phyloP scores from a whole-genome alignment of 1,140 invertebrate species.

The Dysdera silvatica region DNA sequence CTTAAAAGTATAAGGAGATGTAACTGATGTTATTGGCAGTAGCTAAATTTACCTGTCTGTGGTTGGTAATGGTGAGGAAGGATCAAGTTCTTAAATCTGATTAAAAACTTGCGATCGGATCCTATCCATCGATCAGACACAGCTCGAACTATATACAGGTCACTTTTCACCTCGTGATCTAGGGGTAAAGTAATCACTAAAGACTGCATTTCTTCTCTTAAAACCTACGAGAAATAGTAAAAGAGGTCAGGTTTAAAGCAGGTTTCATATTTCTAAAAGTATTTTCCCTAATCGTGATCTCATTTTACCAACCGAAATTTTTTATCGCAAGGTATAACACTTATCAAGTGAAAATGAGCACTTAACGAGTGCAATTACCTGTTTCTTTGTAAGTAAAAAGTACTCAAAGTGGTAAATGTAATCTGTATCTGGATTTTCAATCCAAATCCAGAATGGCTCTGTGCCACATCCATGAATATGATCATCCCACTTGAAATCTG shows the following conservation, averaged over 20 bases:
- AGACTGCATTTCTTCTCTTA: conserved; percentile 63
- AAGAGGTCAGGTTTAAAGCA: background rate
- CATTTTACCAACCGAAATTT: no score
- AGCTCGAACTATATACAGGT: conserved; percentile 82
- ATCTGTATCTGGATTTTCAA: conserved; percentile 89
- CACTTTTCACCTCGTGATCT: conserved; percentile 71
- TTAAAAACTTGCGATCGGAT: conserved; percentile 41
- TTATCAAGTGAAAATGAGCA: no score
- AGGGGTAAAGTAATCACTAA: conserved; percentile 94
- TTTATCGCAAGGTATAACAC: no score
- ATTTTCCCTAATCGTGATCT: no score
- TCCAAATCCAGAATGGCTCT: conserved; percentile 95
- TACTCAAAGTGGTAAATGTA: conserved; percentile 94
- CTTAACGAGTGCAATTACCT: conserved; percentile 52
- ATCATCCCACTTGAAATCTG: conserved; percentile 87
- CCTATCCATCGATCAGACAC: conserved; percentile 87
- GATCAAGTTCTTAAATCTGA: conserved; percentile 28
- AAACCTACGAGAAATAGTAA: conserved; percentile 46
- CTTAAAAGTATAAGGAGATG: no score
- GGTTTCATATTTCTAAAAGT: background rate
- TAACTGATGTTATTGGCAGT: no score
- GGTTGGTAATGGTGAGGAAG: conserved; percentile 29
- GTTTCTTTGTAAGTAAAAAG: conserved; percentile 77
- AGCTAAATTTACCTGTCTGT: conserved; percentile 53
- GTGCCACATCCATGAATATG: conserved; percentile 74